Evolutionary conservation across 2,888 invertebrate species (phyloP), one percentile per base, ranked within the genome.

Genomic region (Phorcus lineatus): DNA sequence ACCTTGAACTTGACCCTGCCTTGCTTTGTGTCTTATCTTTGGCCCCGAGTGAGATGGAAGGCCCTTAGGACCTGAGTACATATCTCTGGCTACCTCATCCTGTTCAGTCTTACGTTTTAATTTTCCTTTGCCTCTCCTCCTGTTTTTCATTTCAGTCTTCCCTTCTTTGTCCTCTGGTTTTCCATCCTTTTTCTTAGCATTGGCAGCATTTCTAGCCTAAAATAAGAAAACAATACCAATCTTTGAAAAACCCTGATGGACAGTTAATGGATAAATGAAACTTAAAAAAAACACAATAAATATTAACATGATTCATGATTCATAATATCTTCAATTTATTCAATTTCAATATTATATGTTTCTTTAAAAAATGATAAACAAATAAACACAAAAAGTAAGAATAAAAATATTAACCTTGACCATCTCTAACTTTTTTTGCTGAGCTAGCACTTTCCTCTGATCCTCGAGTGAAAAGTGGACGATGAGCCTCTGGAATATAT

Each of bases 401-500:
- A 62, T 16, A 62, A 62, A 24, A 2, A 19, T 16, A 62, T 79
- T 79, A 79, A 89, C 91, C 89, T 89, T 81, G 6, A 83, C 79
- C 82, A 88, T 88, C 57, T 91, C 90, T 66, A 88, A 70, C 55
- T 91, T 84, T 81, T 88, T 90, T 80, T 90, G 86, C 77, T 91
- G 90, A n/a, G 88, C 85, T 53, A 89, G 85, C 54, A 92, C 79
- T 24, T 90, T 92, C 78, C 86, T 84, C 77, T 88, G 89, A 80
- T 92, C 92, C 83, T 92, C 92, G 79, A 92, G 80, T 1, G 92
- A 92, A 82, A 93, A 93, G 80, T 92, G 92, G 4, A 93, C 92
- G 74, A 93, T 92, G 28, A 89, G 86, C 70, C 92, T 86, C 92
- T 92, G 89, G 11, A 86, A 85, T 74, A 70, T 62, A 13, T 11